Evolutionary conservation across 30 jellyfish, hydroid and myxozoan genomes (phyloP), one percentile per base, ranked within the genome.

Genomic region (Rhopilema esculentum): DNA sequence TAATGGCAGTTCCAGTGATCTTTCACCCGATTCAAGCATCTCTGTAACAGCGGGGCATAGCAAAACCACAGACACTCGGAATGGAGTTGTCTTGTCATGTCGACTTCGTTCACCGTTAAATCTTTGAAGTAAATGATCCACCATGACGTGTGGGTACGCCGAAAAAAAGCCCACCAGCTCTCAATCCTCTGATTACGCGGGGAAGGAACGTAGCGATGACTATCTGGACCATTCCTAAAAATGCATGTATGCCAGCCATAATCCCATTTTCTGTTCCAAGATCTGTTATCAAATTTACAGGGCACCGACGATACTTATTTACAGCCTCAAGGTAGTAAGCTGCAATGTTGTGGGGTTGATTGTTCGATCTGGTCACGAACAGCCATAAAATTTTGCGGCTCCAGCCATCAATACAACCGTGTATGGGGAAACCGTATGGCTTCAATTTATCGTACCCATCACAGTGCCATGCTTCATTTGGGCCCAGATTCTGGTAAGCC

Each of bases 111-210:
- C 19, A 19, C 16, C 19, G 66, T 19, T 19, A 51, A 19, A 51
- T 51, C 66, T 51, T 51, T 86, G 82, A 85, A 91, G 76, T 51
- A 85, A 66, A 79, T 85, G 33, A 81, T 77, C 96, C 96, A 91
- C 96, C 96, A 91, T 69, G 88, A 25, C 19, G 90, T 27, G 31
- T 94, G 48, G 25, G 85, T 23, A 50, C 91, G 66, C 32, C 90
- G 78, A 63, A 31, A 87, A 29, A 73, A 75, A 4, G 96, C 72
- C 97, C 91, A 85, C 98, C 98, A 92, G 77, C 97, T 62, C 61
- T 92, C 91, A 49, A 84, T 91, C 62, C 97, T 63, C 84, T 91
- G 97, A 64, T 91, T 91, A 65, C 72, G 85, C 19, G 91, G 91
- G 80, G 97, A 91, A 25, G 97, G 48, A 32, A 88, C 97, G 65